Evolutionary conservation across 1,140 invertebrate genomes (phyloP).

Genomic region (Drosophila asahinai): DNA sequence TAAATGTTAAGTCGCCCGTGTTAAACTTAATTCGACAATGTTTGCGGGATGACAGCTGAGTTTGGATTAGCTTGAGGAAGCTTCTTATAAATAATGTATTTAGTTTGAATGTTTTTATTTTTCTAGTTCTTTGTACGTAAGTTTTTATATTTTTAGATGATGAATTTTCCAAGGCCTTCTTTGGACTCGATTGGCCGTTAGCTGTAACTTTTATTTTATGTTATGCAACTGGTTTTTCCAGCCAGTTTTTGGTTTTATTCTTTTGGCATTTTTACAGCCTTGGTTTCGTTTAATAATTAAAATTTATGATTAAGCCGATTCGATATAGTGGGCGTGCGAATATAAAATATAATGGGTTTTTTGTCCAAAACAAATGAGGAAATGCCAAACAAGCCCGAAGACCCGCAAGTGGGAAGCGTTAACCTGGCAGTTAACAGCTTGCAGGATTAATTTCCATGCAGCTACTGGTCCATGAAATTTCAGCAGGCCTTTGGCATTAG

Average conservation of each 20-base stretch:
- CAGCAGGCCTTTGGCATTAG: constrained; percentile 29
- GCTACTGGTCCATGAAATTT: constrained; percentile 5
- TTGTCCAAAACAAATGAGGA: neutral
- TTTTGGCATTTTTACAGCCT: constrained; percentile 16
- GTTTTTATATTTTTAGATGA: neutral
- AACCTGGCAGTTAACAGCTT: constrained; percentile 5
- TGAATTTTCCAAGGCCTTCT: constrained; percentile 4
- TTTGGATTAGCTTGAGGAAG: neutral
- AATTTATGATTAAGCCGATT: too few relatives aligned
- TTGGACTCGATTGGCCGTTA: neutral
- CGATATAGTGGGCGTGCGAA: neutral
- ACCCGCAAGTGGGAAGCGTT: neutral
- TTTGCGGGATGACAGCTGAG: neutral
- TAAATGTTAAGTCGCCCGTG: constrained; percentile 11
- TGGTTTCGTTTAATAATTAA: constrained; percentile 3
- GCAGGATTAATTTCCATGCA: constrained; percentile 12
- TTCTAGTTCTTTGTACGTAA: neutral
- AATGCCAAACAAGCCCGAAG: neutral
- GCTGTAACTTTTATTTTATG: constrained; percentile 1
- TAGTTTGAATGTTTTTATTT: neutral
- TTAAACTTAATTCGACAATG: constrained; percentile 13
- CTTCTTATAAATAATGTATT: neutral
- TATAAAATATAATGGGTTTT: neutral
- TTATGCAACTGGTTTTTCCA: constrained; percentile 3
- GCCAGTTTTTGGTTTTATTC: constrained; percentile 5